Evolutionary conservation across 2,888 invertebrate species (phyloP), one percentile per base, ranked within the genome.

Genomic region (Drosophila fungiperda): DNA sequence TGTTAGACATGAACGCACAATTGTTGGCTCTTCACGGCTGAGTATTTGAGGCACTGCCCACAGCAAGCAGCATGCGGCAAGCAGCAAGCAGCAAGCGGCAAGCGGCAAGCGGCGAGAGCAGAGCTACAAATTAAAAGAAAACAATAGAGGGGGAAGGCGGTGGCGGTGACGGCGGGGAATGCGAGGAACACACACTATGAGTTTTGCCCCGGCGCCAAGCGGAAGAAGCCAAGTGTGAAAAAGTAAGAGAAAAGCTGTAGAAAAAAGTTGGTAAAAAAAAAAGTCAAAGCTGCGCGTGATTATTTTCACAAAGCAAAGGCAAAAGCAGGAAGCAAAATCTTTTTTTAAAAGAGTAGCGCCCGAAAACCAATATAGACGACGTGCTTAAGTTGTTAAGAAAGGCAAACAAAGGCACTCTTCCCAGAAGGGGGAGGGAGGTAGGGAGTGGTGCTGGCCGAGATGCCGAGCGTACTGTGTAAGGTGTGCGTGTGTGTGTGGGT

Each of bases 351-450:
- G 73, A 75, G 75, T 76, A 78, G 67, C 78, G 86, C 79, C 77
- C 81, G 78, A 88, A 88, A 87, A 88, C 86, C 89, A 87, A 87
- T 87, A 87, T 82, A 78, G 82, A 84, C 83, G 87, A 89, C 87
- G 87, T 87, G 87, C 89, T 89, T 84, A 87, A 87, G 87, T 87
- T 87, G 87, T 89, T 89, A 87, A 89, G 87, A 87, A 89, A 78
- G 75, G 76, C 88, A 88, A 86, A 83, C 86, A 88, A 88, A 86
- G 73, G 79, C 76, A 54, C 52, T 73, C 57, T 45, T 38, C 15
- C 23, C 45, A 15, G 8, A 7, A 12, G 20, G 12, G 50, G 29
- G 42, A 57, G 55, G 35, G 38, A 66, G 38, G 69, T 26, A n/a
- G 11, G 50, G 58, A 4, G 52, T 2, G 48, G 32, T 42, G 26